phyloP scores from a whole-genome alignment of 2,888 invertebrate genomes.

The Drosophila suboccidentalis region DNA sequence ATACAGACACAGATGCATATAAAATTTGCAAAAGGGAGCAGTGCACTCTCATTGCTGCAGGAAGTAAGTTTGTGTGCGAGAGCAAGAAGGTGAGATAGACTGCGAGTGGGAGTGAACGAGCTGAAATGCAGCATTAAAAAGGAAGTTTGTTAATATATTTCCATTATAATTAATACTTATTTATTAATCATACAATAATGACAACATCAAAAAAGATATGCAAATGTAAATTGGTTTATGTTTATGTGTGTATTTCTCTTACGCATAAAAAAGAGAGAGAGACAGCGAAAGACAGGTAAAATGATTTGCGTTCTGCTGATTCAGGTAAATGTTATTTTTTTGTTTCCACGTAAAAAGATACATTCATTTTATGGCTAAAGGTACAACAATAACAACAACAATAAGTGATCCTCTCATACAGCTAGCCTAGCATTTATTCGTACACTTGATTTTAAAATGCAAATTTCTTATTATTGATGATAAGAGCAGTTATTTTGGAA shows the following conservation, averaged over 20 bases:
- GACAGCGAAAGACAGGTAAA: conserved; percentile 33
- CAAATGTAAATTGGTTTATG: neutral
- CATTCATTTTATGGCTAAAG: conserved; percentile 55
- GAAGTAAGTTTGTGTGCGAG: conserved; percentile 11
- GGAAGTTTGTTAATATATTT: conserved; percentile 23
- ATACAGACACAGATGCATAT: neutral
- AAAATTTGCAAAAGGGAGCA: conserved; percentile 74
- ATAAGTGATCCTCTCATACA: conserved; percentile 26
- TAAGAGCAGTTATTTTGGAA: too few relatives aligned
- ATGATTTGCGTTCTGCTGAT: conserved; percentile 35
- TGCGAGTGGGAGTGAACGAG: conserved; percentile 52
- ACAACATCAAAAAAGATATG: conserved; percentile 12
- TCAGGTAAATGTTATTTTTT: conserved; percentile 45
- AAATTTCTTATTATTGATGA: too few relatives aligned
- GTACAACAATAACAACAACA: conserved; percentile 43
- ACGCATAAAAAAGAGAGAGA: conserved; percentile 9
- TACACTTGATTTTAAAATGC: too few relatives aligned
- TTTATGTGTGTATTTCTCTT: conserved; percentile 4
- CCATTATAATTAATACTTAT: conserved; percentile 5
- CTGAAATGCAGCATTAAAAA: conserved; percentile 28
- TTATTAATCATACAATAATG: conserved; percentile 21
- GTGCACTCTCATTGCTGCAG: conserved; percentile 64
- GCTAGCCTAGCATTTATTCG: too few relatives aligned
- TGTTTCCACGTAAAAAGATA: conserved; percentile 35
- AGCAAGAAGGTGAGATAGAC: conserved; percentile 3